Base-by-base conservation (phyloP, 2,888 invertebrate genomes). In the Calameuta filiformis region DNA sequence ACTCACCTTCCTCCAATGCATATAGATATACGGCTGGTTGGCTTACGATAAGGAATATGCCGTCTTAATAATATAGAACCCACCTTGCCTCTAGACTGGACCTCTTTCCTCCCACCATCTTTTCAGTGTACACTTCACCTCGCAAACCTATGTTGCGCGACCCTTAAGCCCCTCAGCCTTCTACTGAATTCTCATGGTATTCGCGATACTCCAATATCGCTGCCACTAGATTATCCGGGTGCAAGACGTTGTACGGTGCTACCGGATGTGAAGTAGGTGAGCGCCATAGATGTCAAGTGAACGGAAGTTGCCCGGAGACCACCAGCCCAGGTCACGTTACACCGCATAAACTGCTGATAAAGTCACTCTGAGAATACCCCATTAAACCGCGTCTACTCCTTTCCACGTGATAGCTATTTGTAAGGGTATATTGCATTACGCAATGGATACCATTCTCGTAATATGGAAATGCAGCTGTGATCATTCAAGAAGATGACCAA, bases 311-410 rank as follows among this genome's bases (percentile, higher is more conserved):
- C 75, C 73, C 68, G 73, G 40, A 73, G 76, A 33, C 40, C 56
- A 75, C 40, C 56, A 75, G 56, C 23, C 76, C 75, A 77, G 76
- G 80, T 78, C 83, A 76, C 73, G 73, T 81, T 77, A 76, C 79
- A 80, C 74, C 78, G 79, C 81, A 84, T 83, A 83, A 86, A 83
- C 81, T 80, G 85, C 82, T 85, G 86, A 86, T 86, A 86, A 86
- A 82, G 82, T 81, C 81, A 82, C 82, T 82, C 77, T 76, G 23
- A 33, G 33, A 15, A 71, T 34, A 71, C 71, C 71, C 56, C 56
- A 23, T 56, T 56, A 56, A 56, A 56, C 23, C 23, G 15, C 56
- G 23, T 56, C 56, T 56, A 23, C 56, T 56, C 23, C 56, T 56
- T 40, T 23, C 40, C 40, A 56, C 23, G 1, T 56, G 23, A 23